phyloP scores from a whole-genome alignment of 2,888 invertebrate species.

The Smittia sp. region DNA sequence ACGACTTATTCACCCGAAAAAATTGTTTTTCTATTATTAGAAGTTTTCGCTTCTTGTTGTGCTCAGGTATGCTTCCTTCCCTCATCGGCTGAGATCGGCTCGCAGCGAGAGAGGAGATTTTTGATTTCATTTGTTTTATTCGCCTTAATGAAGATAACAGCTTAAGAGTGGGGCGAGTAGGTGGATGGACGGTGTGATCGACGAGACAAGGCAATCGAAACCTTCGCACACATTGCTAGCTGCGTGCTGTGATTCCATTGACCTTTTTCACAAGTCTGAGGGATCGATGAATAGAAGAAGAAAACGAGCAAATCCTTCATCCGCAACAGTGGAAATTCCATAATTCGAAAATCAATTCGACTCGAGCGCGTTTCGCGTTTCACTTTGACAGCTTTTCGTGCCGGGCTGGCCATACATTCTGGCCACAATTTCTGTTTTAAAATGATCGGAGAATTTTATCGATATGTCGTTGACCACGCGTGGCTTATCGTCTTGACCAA shows the following conservation, averaged over 20 bases:
- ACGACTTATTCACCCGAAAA: slow-evolving; percentile 19
- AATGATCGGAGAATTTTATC: no score
- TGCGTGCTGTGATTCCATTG: slow-evolving; percentile 18
- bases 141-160: slow-evolving; percentile 10
- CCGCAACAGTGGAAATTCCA: neutral
- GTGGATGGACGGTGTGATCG: slow-evolving; percentile 6
- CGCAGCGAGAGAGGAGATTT: neutral
- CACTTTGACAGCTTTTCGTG: neutral
- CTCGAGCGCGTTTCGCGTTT: slow-evolving; percentile 13
- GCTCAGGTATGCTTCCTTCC: slow-evolving; percentile 30
- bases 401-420: neutral
- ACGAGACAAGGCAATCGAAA: neutral
- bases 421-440: no score
- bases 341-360: slow-evolving; percentile 38
- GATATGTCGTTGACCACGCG: no score
- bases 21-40: slow-evolving; percentile 38
- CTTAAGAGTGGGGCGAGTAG: neutral
- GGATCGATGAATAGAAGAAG: neutral
- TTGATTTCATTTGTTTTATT: neutral
- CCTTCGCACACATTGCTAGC: neutral
- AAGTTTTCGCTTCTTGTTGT: slow-evolving; percentile 15
- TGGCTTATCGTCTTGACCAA: no score
- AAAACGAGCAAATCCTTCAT: slow-evolving; percentile 16
- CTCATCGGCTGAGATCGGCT: neutral
- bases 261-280: slow-evolving; percentile 15